Percentiles rank a stretch among this genome's conserved stretches.
phyloP scores from a whole-genome alignment of 1,140 invertebrate species.

The Hylaeus volcanicus region DNA sequence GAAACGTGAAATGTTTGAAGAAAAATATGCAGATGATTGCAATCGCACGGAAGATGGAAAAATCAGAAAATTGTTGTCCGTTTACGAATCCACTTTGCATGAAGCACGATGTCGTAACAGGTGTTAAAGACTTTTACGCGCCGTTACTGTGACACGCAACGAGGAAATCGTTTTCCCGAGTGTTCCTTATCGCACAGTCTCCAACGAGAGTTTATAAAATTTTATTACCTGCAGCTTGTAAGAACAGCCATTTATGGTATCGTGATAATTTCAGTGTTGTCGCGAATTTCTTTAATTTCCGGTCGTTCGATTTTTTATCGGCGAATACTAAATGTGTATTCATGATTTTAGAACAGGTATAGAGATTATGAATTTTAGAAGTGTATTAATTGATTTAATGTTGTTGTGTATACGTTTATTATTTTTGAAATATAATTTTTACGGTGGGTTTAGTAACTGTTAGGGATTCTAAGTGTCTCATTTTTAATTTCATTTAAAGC shows the following conservation, averaged over 20 bases:
- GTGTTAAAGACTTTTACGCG: neutral
- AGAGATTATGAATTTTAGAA: no score
- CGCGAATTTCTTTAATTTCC: no score
- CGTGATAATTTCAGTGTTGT: neutral
- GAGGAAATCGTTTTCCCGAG: neutral
- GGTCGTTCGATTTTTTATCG: no score
- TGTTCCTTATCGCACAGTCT: neutral
- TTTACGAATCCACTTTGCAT: neutral
- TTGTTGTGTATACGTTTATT: no score
- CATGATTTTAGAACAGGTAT: no score
- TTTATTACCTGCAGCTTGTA: neutral
- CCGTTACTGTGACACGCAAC: neutral
- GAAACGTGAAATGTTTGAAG: no score
- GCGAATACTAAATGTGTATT: no score
- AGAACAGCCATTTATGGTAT: neutral
- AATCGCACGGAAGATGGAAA: neutral
- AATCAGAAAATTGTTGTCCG: neutral
- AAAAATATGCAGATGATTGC: neutral
- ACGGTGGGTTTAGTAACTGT: no score
- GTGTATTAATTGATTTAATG: no score
- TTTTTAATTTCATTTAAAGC: no score
- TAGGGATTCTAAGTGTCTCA: no score
- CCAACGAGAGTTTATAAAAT: neutral
- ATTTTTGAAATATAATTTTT: no score
- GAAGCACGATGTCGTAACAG: neutral